Conservation (phyloP, 2,113 vertebrate genomes). For the Campylorhamphus procurvoides region DNA sequence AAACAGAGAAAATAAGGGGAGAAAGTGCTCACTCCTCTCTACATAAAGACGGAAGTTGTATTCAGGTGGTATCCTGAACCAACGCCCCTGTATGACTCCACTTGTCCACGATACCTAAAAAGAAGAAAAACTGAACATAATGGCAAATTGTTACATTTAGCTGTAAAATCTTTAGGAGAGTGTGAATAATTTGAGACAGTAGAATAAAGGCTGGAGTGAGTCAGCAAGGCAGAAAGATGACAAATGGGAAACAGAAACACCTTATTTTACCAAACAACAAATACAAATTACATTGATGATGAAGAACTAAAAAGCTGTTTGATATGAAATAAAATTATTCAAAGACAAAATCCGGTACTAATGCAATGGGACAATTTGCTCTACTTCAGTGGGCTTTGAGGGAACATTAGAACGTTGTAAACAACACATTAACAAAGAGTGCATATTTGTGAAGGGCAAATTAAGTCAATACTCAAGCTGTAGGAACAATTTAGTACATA, state of each 20-base stretch:
- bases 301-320: constrained; percentile 28
- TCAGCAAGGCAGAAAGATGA: constrained; percentile 57
- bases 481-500: not conserved
- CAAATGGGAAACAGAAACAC: constrained; percentile 64
- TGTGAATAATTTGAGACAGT: not conserved
- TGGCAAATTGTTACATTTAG: not conserved
- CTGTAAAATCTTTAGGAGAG: constrained; percentile 32
- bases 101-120: not conserved
- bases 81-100: not conserved
- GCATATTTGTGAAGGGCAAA: constrained; percentile 2
- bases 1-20: not conserved
- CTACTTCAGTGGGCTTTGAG: constrained; percentile 18
- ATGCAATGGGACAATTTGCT: constrained; percentile 40
- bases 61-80: not conserved
- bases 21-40: not conserved
- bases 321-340: constrained; percentile 65
- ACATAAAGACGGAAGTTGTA: not conserved
- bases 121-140: not conserved
- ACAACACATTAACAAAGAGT: constrained; percentile 5
- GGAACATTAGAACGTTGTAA: not conserved
- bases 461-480: constrained; percentile 11
- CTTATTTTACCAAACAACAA: constrained; percentile 63
- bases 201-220: constrained; percentile 13
- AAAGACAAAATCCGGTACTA: constrained; percentile 36
- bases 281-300: constrained; percentile 40